These are phyloP conservation scores for Anarsia innoxiella DNA, from an alignment of 2,888 invertebrate species.

Conservation along the genomic window DNA sequence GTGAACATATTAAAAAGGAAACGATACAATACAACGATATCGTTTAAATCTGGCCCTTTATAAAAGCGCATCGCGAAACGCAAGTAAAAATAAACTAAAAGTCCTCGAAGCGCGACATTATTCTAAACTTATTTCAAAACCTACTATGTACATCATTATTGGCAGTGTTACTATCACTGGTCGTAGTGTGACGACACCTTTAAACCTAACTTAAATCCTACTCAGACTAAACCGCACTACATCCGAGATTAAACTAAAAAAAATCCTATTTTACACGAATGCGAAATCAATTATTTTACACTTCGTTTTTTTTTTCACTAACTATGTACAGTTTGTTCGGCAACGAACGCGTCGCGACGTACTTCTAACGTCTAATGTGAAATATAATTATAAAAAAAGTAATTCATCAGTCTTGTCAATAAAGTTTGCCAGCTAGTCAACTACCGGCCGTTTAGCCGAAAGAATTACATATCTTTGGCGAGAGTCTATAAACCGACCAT, in stretches of 20 bases:
- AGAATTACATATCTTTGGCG: constrained; percentile 53
- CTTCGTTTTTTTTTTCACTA: constrained; percentile 43
- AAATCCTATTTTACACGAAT: constrained; percentile 31
- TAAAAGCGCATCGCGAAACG: neutral
- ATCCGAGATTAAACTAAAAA: constrained; percentile 12
- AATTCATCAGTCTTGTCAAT: constrained; percentile 71
- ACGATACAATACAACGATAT: no score
- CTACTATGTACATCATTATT: constrained; percentile 64
- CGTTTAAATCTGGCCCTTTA: no score
- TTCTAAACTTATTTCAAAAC: constrained; percentile 27
- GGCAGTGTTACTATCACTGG: constrained; percentile 69
- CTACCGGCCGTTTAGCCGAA: constrained; percentile 36
- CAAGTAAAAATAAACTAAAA: constrained; percentile 9
- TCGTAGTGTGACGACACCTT: constrained; percentile 39
- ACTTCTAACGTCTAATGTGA: constrained; percentile 26
- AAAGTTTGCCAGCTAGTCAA: constrained; percentile 41
- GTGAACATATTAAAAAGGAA: no score
- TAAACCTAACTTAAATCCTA: constrained; percentile 38
- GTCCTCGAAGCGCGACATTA: constrained; percentile 37
- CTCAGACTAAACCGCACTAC: constrained; percentile 43
- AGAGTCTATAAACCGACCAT: constrained; percentile 33
- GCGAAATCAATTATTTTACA: constrained; percentile 32
- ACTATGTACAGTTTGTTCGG: constrained; percentile 55
- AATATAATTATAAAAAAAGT: constrained; percentile 66
- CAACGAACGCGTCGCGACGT: constrained; percentile 22